Evolutionary conservation across 23 tunicate genomes (phyloP), one percentile per base, ranked within the genome.

Genomic region (Clavelina lepadiformis): DNA sequence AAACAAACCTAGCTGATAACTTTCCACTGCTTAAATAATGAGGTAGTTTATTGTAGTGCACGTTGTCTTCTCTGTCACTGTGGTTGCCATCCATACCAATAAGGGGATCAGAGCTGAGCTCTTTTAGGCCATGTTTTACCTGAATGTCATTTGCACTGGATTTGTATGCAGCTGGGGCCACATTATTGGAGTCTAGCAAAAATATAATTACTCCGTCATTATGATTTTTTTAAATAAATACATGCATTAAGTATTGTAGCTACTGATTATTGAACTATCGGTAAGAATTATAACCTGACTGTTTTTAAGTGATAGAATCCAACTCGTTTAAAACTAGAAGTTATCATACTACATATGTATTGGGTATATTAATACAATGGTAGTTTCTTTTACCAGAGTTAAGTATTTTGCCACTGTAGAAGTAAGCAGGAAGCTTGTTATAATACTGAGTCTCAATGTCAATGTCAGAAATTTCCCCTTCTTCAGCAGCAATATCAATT

Each of bases 1-100:
- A 7, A 5, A 59, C 19, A 66, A 31, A 78, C 84, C 75, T 68
- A 3, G 75, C 69, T 13, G 28, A 59, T 11, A 68, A 45, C 45
- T 86, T 86, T 37, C 95, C 95, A 24, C 79, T 58, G 56, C 95
- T 71, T 33, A 86, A 72, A 58, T 86, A 86, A 47, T 86, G 95
- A 23, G 95, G 95, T 27, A 86, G 47, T 66, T 86, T 86, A 56
- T 78, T 72, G 72, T 68, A 86, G 29, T 72, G 58, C n/a, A n/a
- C 56, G 35, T 46, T 46, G 35, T 66, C 35, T 25, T 66, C 24
- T 3, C 49, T 15, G 22, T 61, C 46, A 15, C 24, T 15, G 44
- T 61, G 2, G 15, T 31, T 31, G 5, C 30, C 60, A 38, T 38
- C 57, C 15, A 28, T 68, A 13, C 74, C 59, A 32, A 68, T 68